Percentiles rank a stretch among this genome's conserved stretches.
phyloP scores from a whole-genome alignment of 2,113 vertebrate genomes.

The Macquaria ambigua region DNA sequence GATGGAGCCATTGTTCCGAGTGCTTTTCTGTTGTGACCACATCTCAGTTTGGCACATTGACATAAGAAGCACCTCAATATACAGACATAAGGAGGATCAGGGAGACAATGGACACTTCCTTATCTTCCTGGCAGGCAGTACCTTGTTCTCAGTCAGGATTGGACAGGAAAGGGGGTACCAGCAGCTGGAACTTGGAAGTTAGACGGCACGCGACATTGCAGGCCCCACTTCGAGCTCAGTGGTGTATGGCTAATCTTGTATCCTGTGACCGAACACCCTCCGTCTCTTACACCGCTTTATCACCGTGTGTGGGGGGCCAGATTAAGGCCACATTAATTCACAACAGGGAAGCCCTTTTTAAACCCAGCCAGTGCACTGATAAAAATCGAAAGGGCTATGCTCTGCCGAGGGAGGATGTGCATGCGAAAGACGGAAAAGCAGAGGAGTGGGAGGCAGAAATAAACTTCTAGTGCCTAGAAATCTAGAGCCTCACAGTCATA shows the following conservation, averaged over 20 bases:
- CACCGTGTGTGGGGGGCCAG: slow-evolving; percentile 61
- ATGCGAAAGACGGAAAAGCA: not conserved
- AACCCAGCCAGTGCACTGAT: slow-evolving; percentile 53
- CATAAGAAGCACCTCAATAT: slow-evolving; percentile 28
- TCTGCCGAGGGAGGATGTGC: slow-evolving; percentile 52
- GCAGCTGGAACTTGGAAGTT: slow-evolving; percentile 75
- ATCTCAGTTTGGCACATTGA: slow-evolving; percentile 41
- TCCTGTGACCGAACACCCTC: slow-evolving; percentile 60
- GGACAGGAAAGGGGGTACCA: slow-evolving; percentile 45
- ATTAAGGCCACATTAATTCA: slow-evolving; percentile 80
- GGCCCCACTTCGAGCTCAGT: slow-evolving; percentile 52
- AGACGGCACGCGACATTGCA: slow-evolving; percentile 43
- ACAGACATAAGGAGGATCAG: slow-evolving; percentile 55
- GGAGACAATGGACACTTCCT: slow-evolving; percentile 66
- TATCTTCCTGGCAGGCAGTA: slow-evolving; percentile 66
- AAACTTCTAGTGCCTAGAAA: not conserved
- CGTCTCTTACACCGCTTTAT: slow-evolving; percentile 53
- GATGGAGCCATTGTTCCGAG: slow-evolving; percentile 63
- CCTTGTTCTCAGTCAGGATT: slow-evolving; percentile 59
- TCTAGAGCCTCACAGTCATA: not conserved
- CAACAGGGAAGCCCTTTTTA: slow-evolving; percentile 71
- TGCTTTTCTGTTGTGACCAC: slow-evolving; percentile 13
- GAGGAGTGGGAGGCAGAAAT: not conserved
- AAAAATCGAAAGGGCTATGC: slow-evolving; percentile 51
- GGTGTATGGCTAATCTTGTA: slow-evolving; percentile 74